These are phyloP conservation scores for Tinea semifulvella DNA, from an alignment of 2,888 invertebrate species.

Conservation along the genomic window DNA sequence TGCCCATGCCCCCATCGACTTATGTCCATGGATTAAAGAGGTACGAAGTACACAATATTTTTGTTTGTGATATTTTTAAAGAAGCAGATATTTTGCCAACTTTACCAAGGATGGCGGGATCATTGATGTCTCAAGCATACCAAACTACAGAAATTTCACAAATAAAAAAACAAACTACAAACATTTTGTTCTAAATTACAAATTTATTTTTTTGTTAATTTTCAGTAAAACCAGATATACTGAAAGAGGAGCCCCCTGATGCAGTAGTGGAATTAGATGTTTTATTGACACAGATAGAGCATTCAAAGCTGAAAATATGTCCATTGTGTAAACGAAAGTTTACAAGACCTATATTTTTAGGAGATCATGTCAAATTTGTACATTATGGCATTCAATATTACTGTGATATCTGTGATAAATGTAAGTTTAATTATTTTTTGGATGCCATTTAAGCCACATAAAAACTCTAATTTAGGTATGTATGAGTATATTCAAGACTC, in stretches of 20 bases:
- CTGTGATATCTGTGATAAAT: background rate
- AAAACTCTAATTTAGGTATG: no score
- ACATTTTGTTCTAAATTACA: background rate
- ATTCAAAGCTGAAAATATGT: background rate
- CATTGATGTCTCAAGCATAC: no score
- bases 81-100: no score
- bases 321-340: background rate
- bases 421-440: conserved; percentile 10
- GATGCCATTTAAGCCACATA: no score
- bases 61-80: no score
- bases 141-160: no score
- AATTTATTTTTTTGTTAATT: background rate
- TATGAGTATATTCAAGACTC: no score
- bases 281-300: background rate
- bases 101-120: no score
- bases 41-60: no score
- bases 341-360: background rate
- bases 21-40: no score
- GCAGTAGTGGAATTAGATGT: background rate
- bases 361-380: conserved; percentile 8
- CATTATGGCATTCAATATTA: conserved; percentile 8
- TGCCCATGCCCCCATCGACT: no score
- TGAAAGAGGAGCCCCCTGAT: background rate
- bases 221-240: background rate
- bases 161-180: no score